phyloP scores from a whole-genome alignment of 2,888 invertebrate genomes.

The Carterocephalus palaemon region DNA sequence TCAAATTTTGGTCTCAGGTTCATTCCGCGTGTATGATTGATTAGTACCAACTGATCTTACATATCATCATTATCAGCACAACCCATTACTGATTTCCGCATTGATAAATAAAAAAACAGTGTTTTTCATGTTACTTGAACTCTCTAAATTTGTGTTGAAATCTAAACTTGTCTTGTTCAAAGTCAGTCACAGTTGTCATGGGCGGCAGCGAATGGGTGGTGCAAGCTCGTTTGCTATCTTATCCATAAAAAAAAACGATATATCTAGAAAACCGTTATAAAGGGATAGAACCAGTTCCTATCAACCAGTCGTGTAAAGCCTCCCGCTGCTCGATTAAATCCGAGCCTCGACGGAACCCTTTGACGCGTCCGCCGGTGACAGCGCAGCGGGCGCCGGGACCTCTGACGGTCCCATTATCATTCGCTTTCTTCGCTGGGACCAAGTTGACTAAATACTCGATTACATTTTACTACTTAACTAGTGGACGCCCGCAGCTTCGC shows the following conservation, averaged over 20 bases:
- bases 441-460: background rate
- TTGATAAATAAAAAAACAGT: too few relatives aligned
- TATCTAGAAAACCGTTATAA: slow-evolving; percentile 8
- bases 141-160: too few relatives aligned
- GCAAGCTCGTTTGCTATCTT: background rate
- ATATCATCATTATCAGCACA: too few relatives aligned
- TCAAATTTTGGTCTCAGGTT: too few relatives aligned
- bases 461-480: background rate
- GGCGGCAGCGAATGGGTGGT: too few relatives aligned
- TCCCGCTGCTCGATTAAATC: slow-evolving; percentile 75
- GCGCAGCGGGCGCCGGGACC: slow-evolving; percentile 67
- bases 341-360: slow-evolving; percentile 72
- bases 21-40: too few relatives aligned
- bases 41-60: too few relatives aligned
- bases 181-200: too few relatives aligned
- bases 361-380: slow-evolving; percentile 69
- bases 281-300: slow-evolving; percentile 50
- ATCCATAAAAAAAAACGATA: background rate
- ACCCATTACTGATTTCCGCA: too few relatives aligned
- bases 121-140: too few relatives aligned
- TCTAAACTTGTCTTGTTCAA: too few relatives aligned
- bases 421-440: slow-evolving; percentile 12
- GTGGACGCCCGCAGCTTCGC: background rate
- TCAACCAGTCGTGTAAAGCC: slow-evolving; percentile 54
- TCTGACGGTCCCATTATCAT: slow-evolving; percentile 63